Conservation (phyloP, 2,113 vertebrate genomes). For the Hemiprocne comata region DNA sequence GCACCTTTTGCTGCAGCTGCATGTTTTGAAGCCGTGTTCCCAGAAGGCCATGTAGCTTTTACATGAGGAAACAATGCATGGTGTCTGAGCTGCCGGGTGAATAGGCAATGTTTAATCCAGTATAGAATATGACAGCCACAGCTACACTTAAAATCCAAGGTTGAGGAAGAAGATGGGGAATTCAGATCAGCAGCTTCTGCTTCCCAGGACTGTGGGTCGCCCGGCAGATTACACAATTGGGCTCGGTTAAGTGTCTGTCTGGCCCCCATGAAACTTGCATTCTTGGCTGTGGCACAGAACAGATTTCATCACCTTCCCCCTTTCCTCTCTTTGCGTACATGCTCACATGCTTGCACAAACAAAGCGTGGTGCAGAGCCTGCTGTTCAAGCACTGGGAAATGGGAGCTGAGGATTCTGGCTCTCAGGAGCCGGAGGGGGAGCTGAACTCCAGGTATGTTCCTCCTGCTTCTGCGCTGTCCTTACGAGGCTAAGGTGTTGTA, state of each 20-base stretch:
- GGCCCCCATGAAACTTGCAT: conserved; percentile 26
- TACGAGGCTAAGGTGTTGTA: accelerated
- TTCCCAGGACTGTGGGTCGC: background rate
- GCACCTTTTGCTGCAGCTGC: background rate
- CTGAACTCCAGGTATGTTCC: background rate
- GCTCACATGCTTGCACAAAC: background rate
- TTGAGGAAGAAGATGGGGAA: background rate
- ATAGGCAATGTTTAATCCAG: background rate
- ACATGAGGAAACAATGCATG: background rate
- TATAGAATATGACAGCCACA: background rate
- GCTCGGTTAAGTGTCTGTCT: conserved; percentile 36
- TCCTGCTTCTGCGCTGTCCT: background rate
- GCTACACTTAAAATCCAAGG: background rate
- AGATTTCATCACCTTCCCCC: conserved; percentile 53
- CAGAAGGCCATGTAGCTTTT: background rate
- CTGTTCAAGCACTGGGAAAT: background rate
- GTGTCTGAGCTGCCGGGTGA: background rate
- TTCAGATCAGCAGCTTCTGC: background rate
- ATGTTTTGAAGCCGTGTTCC: background rate
- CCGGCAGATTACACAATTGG: background rate
- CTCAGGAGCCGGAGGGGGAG: background rate
- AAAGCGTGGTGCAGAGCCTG: background rate
- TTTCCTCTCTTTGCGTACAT: background rate
- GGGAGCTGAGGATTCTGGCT: background rate
- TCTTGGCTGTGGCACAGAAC: background rate